phyloP scores from a whole-genome alignment of 2,797 vertebrate species.

The Acanthurus leucopareius region DNA sequence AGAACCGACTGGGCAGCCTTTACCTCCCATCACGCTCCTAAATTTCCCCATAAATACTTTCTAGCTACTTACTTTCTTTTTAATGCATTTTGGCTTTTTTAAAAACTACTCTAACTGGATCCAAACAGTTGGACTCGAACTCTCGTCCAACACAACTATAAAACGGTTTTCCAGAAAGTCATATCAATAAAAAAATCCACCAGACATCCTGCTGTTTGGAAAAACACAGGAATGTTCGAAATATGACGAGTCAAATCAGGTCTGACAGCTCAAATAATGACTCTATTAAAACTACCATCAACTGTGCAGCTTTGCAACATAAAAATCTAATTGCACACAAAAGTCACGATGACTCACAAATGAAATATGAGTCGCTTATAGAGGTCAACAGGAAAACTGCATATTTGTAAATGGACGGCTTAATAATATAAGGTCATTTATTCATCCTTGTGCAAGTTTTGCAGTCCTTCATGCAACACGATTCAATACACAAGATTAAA shows the following conservation, averaged over 20 bases:
- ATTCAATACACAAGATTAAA: no score
- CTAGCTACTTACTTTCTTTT: background rate
- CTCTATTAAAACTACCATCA: background rate
- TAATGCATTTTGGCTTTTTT: slow-evolving; percentile 2
- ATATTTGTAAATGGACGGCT: background rate
- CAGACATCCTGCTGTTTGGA: background rate
- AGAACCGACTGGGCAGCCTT: background rate
- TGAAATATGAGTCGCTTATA: background rate
- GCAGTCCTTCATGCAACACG: no score
- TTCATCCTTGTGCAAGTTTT: no score
- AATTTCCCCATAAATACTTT: background rate
- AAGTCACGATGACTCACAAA: background rate
- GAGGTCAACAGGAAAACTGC: background rate
- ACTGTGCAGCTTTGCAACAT: background rate
- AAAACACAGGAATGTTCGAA: no score
- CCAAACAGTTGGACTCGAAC: background rate
- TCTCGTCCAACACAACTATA: background rate
- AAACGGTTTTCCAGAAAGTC: background rate
- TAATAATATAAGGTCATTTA: background rate
- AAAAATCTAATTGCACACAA: background rate
- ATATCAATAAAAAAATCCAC: background rate
- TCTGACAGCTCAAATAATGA: background rate
- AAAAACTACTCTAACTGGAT: background rate
- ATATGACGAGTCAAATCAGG: background rate
- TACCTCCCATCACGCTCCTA: background rate